Evolutionary conservation across 2,113 vertebrate species (phyloP), one percentile per base, ranked within the genome.

Genomic region (Vicugna pacos): DNA sequence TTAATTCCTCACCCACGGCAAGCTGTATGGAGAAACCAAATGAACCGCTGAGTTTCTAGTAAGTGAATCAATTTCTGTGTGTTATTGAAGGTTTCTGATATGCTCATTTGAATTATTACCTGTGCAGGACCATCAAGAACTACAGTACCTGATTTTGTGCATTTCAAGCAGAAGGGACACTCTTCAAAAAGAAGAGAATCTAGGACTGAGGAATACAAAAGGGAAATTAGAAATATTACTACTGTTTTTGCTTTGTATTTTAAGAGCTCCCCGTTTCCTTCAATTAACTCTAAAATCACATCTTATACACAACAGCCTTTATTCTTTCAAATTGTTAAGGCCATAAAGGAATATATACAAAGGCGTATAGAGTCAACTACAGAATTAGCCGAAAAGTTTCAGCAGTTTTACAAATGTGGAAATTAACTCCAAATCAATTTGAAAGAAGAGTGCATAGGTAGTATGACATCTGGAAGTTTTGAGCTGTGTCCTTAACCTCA

Each of bases 371-470:
- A 72, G 11, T 64, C 16, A 79, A 93, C 16, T 83, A 82, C 14
- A 79, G 26, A 75, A 70, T 65, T 48, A 69, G 22, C n/a, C 75
- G 89, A 62, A 85, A 52, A 28, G 24, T 86, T 20, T 65, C 6
- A 79, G 24, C 13, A 62, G 35, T 84, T 90, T 79, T 60, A 80
- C 70, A 77, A 50, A 89, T 17, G 17, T 26, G 84, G 54, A 93
- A 73, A 72, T 32, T 56, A 81, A 95, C 91, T 80, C 52, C 50
- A 88, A 95, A 82, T 89, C 72, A 20, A 88, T 50, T 96, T 72
- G 94, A 70, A 91, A 80, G 32, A 89, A 54, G 1, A 77, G 20
- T 30, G 3, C 14, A n/a, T 28, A 7, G 6, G 1, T 30, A 32
- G 13, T 54, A 90, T 35, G 26, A 65, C 69, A 26, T 56, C 54